Evolutionary conservation across 2,797 vertebrate genomes (phyloP).

Genomic region (Vespertilio murinus): DNA sequence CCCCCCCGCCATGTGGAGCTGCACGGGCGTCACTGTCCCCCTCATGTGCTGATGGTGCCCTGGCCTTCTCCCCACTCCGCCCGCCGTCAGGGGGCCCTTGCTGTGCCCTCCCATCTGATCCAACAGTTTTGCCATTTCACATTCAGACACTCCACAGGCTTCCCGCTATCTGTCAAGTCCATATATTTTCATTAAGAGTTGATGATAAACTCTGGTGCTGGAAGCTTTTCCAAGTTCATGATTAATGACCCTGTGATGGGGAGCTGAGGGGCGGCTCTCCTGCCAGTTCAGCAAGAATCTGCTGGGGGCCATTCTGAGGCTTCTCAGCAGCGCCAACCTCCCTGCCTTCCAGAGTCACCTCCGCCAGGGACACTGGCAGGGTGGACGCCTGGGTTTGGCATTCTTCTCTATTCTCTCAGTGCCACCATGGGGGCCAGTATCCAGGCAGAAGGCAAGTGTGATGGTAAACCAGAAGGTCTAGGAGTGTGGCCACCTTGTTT

Average conservation of each 20-base stretch:
- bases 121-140: slow-evolving; percentile 42
- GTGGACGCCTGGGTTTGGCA: neutral
- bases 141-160: slow-evolving; percentile 24
- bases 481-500: neutral
- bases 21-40: accelerated
- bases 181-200: slow-evolving; percentile 72
- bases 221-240: slow-evolving; percentile 50
- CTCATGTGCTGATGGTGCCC: accelerated
- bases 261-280: neutral
- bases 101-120: slow-evolving; percentile 22
- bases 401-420: neutral
- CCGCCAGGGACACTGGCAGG: neutral
- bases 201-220: slow-evolving; percentile 60
- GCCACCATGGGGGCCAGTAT: neutral
- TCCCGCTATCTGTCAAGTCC: slow-evolving; percentile 52
- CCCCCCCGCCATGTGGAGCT: neutral
- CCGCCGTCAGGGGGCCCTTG: slow-evolving; percentile 14
- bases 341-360: neutral
- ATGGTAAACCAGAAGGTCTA: neutral
- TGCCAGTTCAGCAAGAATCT: neutral
- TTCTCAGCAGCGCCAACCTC: neutral
- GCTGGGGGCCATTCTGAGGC: neutral
- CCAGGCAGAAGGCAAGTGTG: neutral
- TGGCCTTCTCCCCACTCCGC: neutral
- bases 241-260: slow-evolving; percentile 46